Evolutionary conservation across 2,888 invertebrate genomes (phyloP), one percentile per base, ranked within the genome.

Genomic region (Psylliodes chrysocephalus): DNA sequence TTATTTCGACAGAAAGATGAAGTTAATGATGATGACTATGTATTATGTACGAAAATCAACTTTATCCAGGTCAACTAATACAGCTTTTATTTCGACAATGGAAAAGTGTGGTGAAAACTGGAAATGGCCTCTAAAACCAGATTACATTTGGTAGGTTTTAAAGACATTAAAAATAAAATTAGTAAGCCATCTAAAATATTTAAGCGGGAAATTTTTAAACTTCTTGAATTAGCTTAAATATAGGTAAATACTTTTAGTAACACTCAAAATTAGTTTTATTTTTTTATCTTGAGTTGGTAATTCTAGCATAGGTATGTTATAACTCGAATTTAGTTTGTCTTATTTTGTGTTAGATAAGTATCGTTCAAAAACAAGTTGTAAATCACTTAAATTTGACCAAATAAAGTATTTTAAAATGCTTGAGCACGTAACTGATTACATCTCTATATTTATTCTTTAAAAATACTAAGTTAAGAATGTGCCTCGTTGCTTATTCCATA

Each of bases 71-170:
- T 33, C 33, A 38, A 22, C 47, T 35, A 14, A 47, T 56, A 52
- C 61, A 60, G 65, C 53, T 61, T 61, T 61, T 42, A 35, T 56
- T 61, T 56, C 56, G 15, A 52, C 53, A 66, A 67, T 71, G 51
- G 69, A 70, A 66, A 68, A 46, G 60, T 53, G 54, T 63, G 70
- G 55, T 8, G 12, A 30, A 47, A 55, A 56, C 14, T 62, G 62
- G 55, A 62, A 55, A 25, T 47, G 62, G 55, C 47, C 55, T 15
- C 19, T 30, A 47, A 62, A 55, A 38, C 57, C 57, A 49, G 57
- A 57, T 49, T 22, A 7, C n/a, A 57, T 57, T 57, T 57, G 57
- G 57, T 57, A 49, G 47, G 4, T 30, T 57, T 42, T 55, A 28
- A 55, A n/a, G 55, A 55, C 40, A 55, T 55, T 55, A 42, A 40